Evolutionary conservation across 2,113 vertebrate species (phyloP).

Genomic region (Hyla sarda): DNA sequence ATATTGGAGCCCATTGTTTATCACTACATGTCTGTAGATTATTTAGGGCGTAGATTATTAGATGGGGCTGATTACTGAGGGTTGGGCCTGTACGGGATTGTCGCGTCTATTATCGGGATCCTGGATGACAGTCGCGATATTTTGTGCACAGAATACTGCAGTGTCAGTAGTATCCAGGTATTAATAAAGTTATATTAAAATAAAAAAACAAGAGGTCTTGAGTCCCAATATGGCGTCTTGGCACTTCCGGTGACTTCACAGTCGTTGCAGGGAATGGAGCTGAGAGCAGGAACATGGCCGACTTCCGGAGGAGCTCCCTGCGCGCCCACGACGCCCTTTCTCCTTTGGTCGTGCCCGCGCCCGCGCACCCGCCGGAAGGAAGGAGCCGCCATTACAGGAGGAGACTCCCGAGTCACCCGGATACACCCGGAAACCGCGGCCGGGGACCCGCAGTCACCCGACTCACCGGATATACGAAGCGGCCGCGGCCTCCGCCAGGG

Average conservation of each 20-base stretch:
- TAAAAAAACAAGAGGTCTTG: background rate
- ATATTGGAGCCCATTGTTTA: background rate
- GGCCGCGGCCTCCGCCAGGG: background rate
- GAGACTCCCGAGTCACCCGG: conserved; percentile 59
- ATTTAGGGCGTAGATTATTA: background rate
- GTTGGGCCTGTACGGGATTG: no score
- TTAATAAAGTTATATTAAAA: conserved; percentile 25
- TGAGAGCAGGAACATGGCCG: conserved; percentile 27
- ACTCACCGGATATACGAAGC: conserved; percentile 17
- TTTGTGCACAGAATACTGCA: background rate
- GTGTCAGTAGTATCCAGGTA: background rate
- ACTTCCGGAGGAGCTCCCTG: conserved; percentile 54
- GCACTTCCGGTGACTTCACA: conserved; percentile 12
- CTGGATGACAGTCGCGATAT: background rate
- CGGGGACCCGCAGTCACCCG: conserved; percentile 15
- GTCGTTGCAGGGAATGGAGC: background rate
- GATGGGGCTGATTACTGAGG: background rate
- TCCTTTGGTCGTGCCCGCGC: conserved; percentile 42
- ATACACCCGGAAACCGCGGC: conserved; percentile 57
- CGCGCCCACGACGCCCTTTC: conserved; percentile 44
- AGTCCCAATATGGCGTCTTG: background rate
- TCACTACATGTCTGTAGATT: background rate
- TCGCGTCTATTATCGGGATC: no score
- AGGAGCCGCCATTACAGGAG: conserved; percentile 53
- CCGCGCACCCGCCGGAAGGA: conserved; percentile 56